Evolutionary conservation across 2,888 invertebrate genomes (phyloP), one percentile per base, ranked within the genome.

Genomic region (Phlogophora meticulosa): DNA sequence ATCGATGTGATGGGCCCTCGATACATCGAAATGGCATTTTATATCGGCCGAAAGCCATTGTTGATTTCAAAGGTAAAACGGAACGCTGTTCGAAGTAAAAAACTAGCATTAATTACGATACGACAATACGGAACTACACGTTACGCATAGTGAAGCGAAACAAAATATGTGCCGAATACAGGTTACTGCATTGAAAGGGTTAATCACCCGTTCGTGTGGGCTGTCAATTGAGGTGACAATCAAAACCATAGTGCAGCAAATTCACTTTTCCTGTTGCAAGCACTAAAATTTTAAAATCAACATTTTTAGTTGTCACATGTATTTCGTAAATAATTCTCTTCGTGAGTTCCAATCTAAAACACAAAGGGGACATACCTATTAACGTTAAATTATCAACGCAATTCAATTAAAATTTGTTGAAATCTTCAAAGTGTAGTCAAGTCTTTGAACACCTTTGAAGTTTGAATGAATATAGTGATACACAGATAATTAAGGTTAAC

Each of bases 361-460:
- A 53, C 45, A 58, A 63, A 61, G 22, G 7, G 17, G 22, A 9
- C 28, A 28, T 28, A 34, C 49, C 48, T 57, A 67, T 60, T 49
- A 70, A 43, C 43, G n/a, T 71, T 56, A 53, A 74, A 69, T 81
- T 72, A 72, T 72, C 32, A 72, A 66, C 63, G 59, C 20, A 22
- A 48, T 61, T 68, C 57, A 68, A 72, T 65, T 63, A 81, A 49
- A 78, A 75, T 63, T 45, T 42, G 38, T 43, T 49, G 45, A 46
- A 59, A 48, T 79, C 69, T 60, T 70, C 76, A 81, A 81, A 76
- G 60, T 56, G n/a, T 15, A 49, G 32, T 24, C 49, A n/a, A 65
- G n/a, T 34, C 65, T 73, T 68, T 56, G 58, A 53, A 80, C 42
- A 73, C 46, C 64, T 80, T 81, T 80, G 82, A 82, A 79, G 73